A percentile compares a stretch with the other conserved stretches of the same genome.
phyloP scores from a whole-genome alignment of 2,113 vertebrate species.

The Equus przewalskii region DNA sequence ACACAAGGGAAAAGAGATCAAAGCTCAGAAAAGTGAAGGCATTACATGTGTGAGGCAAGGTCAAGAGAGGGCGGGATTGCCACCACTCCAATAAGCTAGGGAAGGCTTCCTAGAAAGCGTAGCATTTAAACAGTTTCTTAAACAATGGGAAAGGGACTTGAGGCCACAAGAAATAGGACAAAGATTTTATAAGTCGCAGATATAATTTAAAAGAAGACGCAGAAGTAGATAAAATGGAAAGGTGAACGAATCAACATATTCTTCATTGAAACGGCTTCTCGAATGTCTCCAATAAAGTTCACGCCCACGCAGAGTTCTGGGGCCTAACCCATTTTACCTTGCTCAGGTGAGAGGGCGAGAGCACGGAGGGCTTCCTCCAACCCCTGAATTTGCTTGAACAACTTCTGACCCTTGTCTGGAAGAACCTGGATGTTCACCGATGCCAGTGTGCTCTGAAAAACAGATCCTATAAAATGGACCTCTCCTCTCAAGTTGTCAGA shows the following conservation, averaged over 20 bases:
- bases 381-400: slow-evolving; percentile 90
- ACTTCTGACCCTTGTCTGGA: slow-evolving; percentile 92
- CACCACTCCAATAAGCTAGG: neutral
- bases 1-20: neutral
- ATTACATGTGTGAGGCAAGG: neutral
- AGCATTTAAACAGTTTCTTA: neutral
- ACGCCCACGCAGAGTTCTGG: accelerated
- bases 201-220: neutral
- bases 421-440: slow-evolving; percentile 89
- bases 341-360: slow-evolving; percentile 82
- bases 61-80: neutral
- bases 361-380: slow-evolving; percentile 88
- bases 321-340: slow-evolving; percentile 76
- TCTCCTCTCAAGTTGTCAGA: neutral
- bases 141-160: neutral
- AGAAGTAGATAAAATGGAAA: neutral
- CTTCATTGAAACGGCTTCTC: neutral
- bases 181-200: neutral
- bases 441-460: slow-evolving; percentile 89
- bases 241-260: neutral
- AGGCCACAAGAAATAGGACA: neutral
- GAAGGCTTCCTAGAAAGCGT: neutral
- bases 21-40: slow-evolving; percentile 10
- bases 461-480: neutral
- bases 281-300: neutral